Evolutionary conservation across 2,113 vertebrate genomes (phyloP).

Genomic region (Montifringilla adamsi): DNA sequence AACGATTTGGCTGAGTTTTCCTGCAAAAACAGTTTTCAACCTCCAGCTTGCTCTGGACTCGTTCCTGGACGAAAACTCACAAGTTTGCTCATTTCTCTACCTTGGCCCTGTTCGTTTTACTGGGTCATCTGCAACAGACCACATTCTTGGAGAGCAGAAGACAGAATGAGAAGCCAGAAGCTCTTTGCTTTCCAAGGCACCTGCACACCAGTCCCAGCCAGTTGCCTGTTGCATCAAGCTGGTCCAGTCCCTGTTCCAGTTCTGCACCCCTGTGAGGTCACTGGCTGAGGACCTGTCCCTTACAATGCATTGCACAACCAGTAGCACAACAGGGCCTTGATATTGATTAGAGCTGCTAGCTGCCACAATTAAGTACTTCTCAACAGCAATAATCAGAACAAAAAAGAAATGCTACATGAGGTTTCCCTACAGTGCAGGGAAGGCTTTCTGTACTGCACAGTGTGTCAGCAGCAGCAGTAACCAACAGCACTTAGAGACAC

Average conservation of each 20-base stretch:
- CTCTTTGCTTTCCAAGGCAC: neutral
- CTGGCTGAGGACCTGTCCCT: neutral
- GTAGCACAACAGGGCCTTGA: neutral
- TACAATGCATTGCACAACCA: neutral
- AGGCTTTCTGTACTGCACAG: neutral
- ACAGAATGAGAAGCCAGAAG: neutral
- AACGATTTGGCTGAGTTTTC: neutral
- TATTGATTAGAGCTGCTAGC: neutral
- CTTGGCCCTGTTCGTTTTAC: neutral
- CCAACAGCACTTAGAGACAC: neutral
- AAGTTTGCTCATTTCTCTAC: neutral
- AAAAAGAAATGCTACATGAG: neutral
- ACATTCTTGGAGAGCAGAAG: neutral
- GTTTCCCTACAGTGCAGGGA: neutral
- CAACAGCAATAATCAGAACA: neutral
- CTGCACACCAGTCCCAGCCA: neutral
- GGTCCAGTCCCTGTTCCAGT: neutral
- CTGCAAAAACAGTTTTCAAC: neutral
- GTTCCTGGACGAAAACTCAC: neutral
- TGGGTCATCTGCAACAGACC: neutral
- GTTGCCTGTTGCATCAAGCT: neutral
- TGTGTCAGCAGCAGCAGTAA: neutral
- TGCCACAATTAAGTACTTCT: neutral
- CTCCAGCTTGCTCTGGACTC: neutral
- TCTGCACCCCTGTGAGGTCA: rapidly evolving